Base-by-base conservation (phyloP, 1,140 invertebrate species). In the Eulimnadia texana region DNA sequence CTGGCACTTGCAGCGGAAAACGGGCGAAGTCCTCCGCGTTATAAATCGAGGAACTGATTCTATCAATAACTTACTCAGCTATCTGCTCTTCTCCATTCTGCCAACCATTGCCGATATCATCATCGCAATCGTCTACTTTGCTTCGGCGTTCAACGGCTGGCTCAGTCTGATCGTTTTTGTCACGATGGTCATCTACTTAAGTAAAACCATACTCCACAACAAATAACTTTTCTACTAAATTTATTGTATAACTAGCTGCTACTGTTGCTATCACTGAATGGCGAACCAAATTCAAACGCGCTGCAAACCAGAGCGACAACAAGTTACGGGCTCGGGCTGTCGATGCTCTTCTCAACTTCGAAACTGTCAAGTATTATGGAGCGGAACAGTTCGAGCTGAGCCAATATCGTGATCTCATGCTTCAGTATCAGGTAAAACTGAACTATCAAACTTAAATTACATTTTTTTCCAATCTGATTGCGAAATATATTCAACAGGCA, bases 341-440 rank as follows among this genome's bases (percentile, higher is more conserved):
- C 0, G 94, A 98, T 72, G 96, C 93, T n/a, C 75, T 98, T 42
- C 77, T 98, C 0, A 98, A 98, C 75, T 97, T 93, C 76, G 93
- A 98, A 77, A 98, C 94, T 3, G 93, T 97, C 0, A 98, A 98
- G 73, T 97, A 98, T 75, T 98, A 97, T 70, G 87, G 86, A 25
- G 91, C 91, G 22, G 93, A 98, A 73, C 68, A 80, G 10, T 95
- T 93, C 73, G 94, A 98, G 78, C 85, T 91, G 0, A 74, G 87
- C 53, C 79, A 83, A 51, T 98, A 94, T 69, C 78, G 80, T 64
- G 82, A 85, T 42, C 84, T 89, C 16, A 88, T 97, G 68, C 66
- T 84, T 2, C 81, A 83, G 63, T 95, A 80, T 72, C 91, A 94
- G 79, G 85, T 86, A 69, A 64, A 58, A 62, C 64, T 52, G 50